Evolutionary conservation across 2,888 invertebrate genomes (phyloP).

Genomic region (Synanthedon tipuliformis): DNA sequence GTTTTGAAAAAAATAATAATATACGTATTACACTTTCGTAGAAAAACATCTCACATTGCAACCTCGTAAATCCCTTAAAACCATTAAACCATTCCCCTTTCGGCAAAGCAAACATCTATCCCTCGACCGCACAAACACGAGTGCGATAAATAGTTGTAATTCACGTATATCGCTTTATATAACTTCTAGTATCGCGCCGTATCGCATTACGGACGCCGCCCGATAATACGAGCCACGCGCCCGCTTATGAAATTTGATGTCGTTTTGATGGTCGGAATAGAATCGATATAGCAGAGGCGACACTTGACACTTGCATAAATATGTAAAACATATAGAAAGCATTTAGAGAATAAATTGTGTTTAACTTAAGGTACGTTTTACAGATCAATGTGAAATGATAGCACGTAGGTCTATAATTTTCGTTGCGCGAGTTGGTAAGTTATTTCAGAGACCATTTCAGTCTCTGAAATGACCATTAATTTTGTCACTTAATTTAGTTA

Average conservation of each 20-base stretch:
- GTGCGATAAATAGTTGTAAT: constrained; percentile 63
- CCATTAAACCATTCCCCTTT: constrained; percentile 15
- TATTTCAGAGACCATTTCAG: no score
- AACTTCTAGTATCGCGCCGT: constrained; percentile 12
- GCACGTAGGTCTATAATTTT: no score
- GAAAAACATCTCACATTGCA: constrained; percentile 4
- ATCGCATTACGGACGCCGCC: constrained; percentile 38
- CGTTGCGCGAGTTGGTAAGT: no score
- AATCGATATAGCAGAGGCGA: neutral
- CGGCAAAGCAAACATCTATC: constrained; percentile 27
- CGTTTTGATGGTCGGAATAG: constrained; percentile 11
- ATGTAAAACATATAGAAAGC: neutral
- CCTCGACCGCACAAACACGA: constrained; percentile 37
- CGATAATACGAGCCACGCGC: constrained; percentile 64
- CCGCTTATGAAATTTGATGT: constrained; percentile 54
- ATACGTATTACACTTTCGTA: neutral
- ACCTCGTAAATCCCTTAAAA: constrained; percentile 47
- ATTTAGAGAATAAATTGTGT: neutral
- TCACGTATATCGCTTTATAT: constrained; percentile 46
- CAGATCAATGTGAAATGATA: no score
- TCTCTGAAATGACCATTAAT: no score
- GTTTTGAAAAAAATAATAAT: no score
- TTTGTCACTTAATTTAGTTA: no score
- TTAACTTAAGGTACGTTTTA: no score
- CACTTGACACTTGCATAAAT: neutral